Evolutionary conservation across 2,888 invertebrate genomes (phyloP).

Genomic region (Chouioia cunea): DNA sequence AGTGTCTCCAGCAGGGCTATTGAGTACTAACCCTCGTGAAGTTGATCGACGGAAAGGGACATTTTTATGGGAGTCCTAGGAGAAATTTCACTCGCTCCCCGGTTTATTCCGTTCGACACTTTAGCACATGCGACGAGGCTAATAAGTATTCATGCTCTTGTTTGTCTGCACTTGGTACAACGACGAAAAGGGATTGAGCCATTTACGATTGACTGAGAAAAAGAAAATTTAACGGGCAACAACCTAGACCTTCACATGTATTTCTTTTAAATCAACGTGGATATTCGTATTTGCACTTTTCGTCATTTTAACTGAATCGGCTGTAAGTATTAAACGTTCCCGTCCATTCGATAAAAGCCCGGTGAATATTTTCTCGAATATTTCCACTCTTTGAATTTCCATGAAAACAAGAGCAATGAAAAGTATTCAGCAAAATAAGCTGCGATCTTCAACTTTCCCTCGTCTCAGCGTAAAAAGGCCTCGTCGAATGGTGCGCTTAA

Average conservation of each 20-base stretch:
- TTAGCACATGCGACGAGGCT: not conserved
- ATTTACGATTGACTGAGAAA: no score
- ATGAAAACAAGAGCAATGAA: not conserved
- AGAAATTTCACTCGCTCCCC: slow-evolving; percentile 23
- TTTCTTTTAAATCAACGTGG: no score
- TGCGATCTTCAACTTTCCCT: no score
- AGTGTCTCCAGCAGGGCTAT: slow-evolving; percentile 16
- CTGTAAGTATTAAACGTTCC: no score
- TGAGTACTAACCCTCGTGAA: slow-evolving; percentile 38
- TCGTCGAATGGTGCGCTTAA: no score
- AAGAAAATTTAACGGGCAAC: no score
- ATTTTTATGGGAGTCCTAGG: slow-evolving; percentile 37
- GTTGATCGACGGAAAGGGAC: slow-evolving; percentile 46
- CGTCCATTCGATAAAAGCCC: no score
- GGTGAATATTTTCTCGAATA: slow-evolving; percentile 4
- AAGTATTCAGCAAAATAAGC: no score
- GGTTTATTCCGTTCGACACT: not conserved
- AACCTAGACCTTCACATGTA: no score
- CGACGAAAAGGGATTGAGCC: not conserved
- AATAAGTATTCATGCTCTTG: slow-evolving; percentile 38
- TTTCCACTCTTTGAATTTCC: slow-evolving; percentile 16
- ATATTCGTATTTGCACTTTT: no score
- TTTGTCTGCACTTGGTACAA: slow-evolving; percentile 18
- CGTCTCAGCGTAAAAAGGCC: no score
- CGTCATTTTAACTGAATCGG: no score